Percentiles rank a stretch among this genome's conserved stretches.
Conservation (phyloP, 2,888 invertebrate species). For the Tigriopus californicus region DNA sequence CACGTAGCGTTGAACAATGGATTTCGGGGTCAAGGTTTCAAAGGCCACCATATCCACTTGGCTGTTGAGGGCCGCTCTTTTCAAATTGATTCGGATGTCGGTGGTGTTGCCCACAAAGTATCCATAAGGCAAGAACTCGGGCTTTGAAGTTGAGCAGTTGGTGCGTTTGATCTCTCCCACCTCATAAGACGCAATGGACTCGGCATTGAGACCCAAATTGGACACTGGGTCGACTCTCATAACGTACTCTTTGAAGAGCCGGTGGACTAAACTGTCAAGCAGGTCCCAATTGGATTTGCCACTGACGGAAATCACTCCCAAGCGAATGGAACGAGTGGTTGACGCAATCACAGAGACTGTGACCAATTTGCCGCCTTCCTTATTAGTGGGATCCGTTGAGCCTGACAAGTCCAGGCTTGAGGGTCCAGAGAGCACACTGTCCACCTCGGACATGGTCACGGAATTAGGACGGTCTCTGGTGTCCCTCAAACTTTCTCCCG, state of each 20-base stretch:
- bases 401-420: conserved; percentile 12
- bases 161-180: conserved; percentile 48
- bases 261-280: conserved; percentile 69
- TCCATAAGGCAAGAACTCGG: conserved; percentile 78
- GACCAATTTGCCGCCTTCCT: conserved; percentile 26
- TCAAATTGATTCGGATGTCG: conserved; percentile 33
- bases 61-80: conserved; percentile 47
- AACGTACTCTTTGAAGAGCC: conserved; percentile 85
- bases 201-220: conserved; percentile 57
- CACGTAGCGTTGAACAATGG: conserved; percentile 80
- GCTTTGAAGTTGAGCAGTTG: conserved; percentile 28
- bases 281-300: conserved; percentile 89
- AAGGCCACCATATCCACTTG: conserved; percentile 84
- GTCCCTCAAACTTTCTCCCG: not conserved
- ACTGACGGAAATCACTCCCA: conserved; percentile 73
- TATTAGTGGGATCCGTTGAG: conserved; percentile 22
- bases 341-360: conserved; percentile 36
- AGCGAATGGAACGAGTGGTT: conserved; percentile 34
- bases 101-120: conserved; percentile 57
- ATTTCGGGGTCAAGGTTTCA: conserved; percentile 86
- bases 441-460: not conserved
- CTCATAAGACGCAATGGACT: conserved; percentile 82
- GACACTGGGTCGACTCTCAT: conserved; percentile 80
- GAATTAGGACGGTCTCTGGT: not conserved
- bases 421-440: conserved; percentile 8